Evolutionary conservation across 1,140 invertebrate species (phyloP).

Genomic region (Calephelis nemesis): DNA sequence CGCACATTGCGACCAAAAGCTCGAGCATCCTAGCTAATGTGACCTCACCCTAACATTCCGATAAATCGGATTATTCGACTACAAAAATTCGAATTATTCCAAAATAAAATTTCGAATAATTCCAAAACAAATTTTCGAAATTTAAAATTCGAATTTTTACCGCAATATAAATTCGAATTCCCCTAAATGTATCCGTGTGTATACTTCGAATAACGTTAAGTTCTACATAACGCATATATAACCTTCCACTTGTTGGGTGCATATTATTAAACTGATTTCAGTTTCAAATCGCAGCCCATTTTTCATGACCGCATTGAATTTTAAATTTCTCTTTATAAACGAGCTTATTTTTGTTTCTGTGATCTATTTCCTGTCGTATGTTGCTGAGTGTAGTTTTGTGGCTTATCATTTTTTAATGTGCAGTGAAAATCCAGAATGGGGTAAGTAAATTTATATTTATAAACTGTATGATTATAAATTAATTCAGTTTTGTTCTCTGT

Average conservation of each 20-base stretch:
- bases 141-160: neutral
- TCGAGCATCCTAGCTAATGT: conserved; percentile 1
- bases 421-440: neutral
- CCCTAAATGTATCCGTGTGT: no score
- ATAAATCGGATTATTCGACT: neutral
- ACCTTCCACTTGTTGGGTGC: conserved; percentile 16
- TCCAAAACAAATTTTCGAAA: neutral
- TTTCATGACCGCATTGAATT: conserved; percentile 17
- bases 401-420: conserved; percentile 15
- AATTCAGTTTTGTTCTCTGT: no score
- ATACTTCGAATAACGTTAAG: conserved; percentile 8
- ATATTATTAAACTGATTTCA: conserved; percentile 17
- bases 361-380: conserved; percentile 18
- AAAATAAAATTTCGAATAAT: neutral
- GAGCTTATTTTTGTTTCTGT: conserved; percentile 18
- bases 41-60: conserved; percentile 8
- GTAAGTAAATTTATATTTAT: neutral
- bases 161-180: neutral
- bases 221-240: conserved; percentile 3
- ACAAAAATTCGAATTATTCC: neutral
- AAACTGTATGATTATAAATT: no score
- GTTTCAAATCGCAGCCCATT: conserved; percentile 14
- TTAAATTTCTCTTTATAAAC: conserved; percentile 17
- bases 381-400: conserved; percentile 19
- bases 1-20: conserved; percentile 7